phyloP scores from a whole-genome alignment of 2,113 vertebrate genomes.

The Heterocephalus glaber region DNA sequence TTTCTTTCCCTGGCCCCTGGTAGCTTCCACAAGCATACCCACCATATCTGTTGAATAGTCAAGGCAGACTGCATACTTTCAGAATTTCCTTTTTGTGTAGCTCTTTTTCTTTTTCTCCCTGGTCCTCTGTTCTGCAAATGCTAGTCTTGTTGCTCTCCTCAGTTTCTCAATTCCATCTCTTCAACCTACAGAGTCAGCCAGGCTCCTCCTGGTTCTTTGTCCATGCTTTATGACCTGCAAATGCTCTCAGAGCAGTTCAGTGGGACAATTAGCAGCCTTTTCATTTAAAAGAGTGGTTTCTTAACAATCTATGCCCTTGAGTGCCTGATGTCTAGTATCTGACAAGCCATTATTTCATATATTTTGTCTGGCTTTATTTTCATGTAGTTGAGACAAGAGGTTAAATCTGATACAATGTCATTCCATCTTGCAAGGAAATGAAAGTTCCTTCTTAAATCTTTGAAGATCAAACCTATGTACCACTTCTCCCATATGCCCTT shows the following conservation, averaged over 20 bases:
- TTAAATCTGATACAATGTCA: conserved; percentile 39
- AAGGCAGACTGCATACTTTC: background rate
- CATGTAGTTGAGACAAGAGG: background rate
- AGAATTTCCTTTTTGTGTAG: background rate
- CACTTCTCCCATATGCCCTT: background rate
- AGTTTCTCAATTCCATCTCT: background rate
- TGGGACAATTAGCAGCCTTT: background rate
- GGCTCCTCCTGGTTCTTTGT: background rate
- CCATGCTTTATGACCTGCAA: background rate
- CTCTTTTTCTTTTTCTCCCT: background rate
- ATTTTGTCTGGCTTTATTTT: conserved; percentile 8
- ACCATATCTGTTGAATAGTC: background rate
- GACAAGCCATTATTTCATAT: background rate
- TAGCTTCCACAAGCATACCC: background rate
- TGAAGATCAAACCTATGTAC: background rate
- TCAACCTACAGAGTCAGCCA: background rate
- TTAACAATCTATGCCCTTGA: background rate
- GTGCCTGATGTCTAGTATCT: background rate
- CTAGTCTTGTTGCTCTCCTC: background rate
- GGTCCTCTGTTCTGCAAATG: background rate
- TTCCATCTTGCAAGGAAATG: conserved; percentile 32
- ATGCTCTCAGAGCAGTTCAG: background rate
- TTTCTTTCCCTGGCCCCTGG: background rate
- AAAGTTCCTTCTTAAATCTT: background rate
- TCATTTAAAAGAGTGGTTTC: background rate